Evolutionary conservation across 2,888 invertebrate genomes (phyloP), one percentile per base, ranked within the genome.

Genomic region (Mimachlamys varia): DNA sequence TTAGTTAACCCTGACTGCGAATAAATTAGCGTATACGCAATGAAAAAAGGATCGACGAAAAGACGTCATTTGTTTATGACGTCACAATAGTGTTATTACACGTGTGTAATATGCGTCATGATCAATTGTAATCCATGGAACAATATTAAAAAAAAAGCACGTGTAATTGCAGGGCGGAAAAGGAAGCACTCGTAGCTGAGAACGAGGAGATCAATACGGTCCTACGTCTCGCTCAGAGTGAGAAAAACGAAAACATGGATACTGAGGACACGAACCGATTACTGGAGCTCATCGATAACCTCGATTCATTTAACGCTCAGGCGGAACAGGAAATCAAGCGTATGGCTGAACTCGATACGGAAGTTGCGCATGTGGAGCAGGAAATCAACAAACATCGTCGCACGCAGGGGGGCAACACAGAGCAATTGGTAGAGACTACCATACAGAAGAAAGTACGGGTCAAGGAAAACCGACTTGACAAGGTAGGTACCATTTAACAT

Each of bases 381-480:
- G 91, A 92, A 55, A 94, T 95, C 10, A 89, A 90, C 19, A 90
- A 93, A 13, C 92, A 95, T 49, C 92, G 93, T 87, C 93, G 93
- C 89, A 87, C 93, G 89, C 91, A 92, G 19, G 94, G 94, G 19
- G 90, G 92, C 15, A 90, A 89, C n/a, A 92, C 89, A 0, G 93
- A 94, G 58, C 89, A 90, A 0, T 90, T 89, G 12, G 90, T 90
- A 10, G 92, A 94, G 55, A 93, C 88, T 87, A 91, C 90, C 37
- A 93, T 93, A 27, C 90, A 92, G 49, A 95, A 95, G 88, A 91
- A 93, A 89, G 90, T 93, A 1, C 88, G 92, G 12, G 93, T 94
- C n/a, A 94, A 95, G 87, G 95, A 95, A 91, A 95, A 95, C 89
- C 92, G 95, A 62, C 94, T 95, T 12, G 94, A 95, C 89, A 95